A percentile compares a stretch with the other conserved stretches of the same genome.
Evolutionary conservation across 2,113 vertebrate species (phyloP).

Genomic region (Catharus fuscescens): DNA sequence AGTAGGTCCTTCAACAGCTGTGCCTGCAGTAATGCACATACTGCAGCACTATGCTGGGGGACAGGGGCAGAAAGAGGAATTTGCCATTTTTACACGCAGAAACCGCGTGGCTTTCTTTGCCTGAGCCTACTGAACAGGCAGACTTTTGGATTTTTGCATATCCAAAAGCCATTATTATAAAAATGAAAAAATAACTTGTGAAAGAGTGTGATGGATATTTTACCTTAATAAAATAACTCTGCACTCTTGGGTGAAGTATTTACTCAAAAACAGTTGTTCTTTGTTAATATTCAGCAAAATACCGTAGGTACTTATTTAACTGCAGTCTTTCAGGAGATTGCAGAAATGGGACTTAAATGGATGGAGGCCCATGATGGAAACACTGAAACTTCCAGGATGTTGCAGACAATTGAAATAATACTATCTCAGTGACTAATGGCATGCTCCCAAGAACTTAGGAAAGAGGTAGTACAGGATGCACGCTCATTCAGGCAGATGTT

Average conservation of each 20-base stretch:
- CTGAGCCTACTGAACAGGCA: background rate
- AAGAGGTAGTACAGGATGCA: constrained; percentile 56
- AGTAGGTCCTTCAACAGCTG: background rate
- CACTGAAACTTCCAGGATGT: constrained; percentile 44
- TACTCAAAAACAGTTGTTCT: background rate
- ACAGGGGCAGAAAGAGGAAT: background rate
- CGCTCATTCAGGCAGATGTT: constrained; percentile 48
- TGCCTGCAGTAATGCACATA: background rate
- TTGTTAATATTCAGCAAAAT: background rate
- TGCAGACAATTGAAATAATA: constrained; percentile 50
- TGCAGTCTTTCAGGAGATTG: background rate
- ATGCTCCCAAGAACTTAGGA: constrained; percentile 48
- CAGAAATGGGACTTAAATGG: background rate
- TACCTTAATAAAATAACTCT: background rate
- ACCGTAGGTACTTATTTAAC: background rate
- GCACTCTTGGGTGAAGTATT: background rate
- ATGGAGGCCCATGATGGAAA: background rate
- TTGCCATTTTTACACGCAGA: background rate
- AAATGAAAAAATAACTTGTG: background rate
- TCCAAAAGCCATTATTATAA: background rate
- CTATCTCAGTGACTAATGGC: constrained; percentile 41
- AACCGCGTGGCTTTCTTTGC: background rate
- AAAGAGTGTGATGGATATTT: background rate
- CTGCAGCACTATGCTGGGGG: background rate
- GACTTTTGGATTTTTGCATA: background rate